A percentile compares a stretch with the other conserved stretches of the same genome.
Conservation (phyloP, 2,888 invertebrate species). For the Unio pictorum region DNA sequence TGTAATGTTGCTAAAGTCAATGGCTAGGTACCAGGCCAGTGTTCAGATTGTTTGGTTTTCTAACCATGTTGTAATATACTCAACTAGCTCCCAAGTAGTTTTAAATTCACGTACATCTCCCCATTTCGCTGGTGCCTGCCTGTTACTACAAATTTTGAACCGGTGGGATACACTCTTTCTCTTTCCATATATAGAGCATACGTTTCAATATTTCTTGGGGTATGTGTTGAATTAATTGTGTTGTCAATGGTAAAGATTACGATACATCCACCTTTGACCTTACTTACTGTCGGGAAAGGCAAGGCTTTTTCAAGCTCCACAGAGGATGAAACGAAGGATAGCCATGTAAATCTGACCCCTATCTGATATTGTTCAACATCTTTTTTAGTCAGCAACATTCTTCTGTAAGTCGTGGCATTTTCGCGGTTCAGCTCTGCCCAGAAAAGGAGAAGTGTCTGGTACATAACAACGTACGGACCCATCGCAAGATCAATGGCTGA, state of each 20-base stretch:
- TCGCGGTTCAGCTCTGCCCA: conserved; percentile 25
- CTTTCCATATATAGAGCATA: conserved; percentile 29
- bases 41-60: too few relatives aligned
- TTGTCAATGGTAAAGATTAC: conserved; percentile 33
- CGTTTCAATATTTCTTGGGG: conserved; percentile 33
- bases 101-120: too few relatives aligned
- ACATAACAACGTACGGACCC: conserved; percentile 37
- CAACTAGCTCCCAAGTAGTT: too few relatives aligned
- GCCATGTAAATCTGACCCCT: conserved; percentile 30
- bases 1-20: too few relatives aligned
- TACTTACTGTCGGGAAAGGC: conserved; percentile 30
- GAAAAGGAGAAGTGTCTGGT: conserved; percentile 30
- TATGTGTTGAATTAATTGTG: conserved; percentile 15
- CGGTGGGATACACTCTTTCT: conserved; percentile 39
- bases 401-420: conserved; percentile 22
- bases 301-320: conserved; percentile 14
- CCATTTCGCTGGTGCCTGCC: neutral
- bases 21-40: too few relatives aligned
- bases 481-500: conserved; percentile 35
- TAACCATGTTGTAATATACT: too few relatives aligned
- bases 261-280: conserved; percentile 8
- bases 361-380: conserved; percentile 22
- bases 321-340: conserved; percentile 35
- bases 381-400: conserved; percentile 17
- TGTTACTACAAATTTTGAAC: conserved; percentile 25